Evolutionary conservation across 2,888 invertebrate species (phyloP).

Genomic region (Cryptus armator): DNA sequence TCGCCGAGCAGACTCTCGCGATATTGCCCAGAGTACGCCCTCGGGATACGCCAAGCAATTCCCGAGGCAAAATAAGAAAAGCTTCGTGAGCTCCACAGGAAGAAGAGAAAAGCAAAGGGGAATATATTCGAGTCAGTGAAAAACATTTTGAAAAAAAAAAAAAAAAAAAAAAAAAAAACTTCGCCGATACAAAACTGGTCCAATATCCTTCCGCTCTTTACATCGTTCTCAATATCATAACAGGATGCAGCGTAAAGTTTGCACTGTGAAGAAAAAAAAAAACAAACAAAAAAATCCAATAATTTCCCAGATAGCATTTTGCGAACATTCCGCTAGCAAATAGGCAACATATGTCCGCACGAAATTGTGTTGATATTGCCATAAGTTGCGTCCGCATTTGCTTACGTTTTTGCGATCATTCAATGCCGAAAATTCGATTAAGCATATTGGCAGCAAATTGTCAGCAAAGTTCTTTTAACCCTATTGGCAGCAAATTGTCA

Average conservation of each 20-base stretch:
- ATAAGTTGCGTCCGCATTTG: too few species aligned
- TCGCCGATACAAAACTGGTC: neutral
- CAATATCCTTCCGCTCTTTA: constrained; percentile 30
- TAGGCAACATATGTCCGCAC: too few species aligned
- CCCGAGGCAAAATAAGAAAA: constrained; percentile 63
- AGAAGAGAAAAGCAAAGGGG: constrained; percentile 12
- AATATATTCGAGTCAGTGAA: constrained; percentile 15
- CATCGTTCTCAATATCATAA: neutral
- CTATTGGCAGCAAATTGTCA: too few species aligned
- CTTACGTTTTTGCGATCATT: too few species aligned
- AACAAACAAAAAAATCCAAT: constrained; percentile 15
- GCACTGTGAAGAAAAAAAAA: neutral
- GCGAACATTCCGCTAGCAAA: too few species aligned
- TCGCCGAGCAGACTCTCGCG: constrained; percentile 76
- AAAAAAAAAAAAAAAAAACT: constrained; percentile 14
- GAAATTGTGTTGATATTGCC: too few species aligned
- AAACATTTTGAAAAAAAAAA: constrained; percentile 34
- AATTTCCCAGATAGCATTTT: too few species aligned
- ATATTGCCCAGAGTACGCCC: constrained; percentile 74
- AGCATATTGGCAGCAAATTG: too few species aligned
- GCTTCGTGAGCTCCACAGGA: constrained; percentile 37
- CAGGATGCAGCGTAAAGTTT: neutral
- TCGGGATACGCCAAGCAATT: constrained; percentile 64
- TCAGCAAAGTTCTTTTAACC: too few species aligned
- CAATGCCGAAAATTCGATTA: too few species aligned